These are phyloP conservation scores for Gari tellinella DNA, from an alignment of 2,888 invertebrate species.

Conservation along the genomic window DNA sequence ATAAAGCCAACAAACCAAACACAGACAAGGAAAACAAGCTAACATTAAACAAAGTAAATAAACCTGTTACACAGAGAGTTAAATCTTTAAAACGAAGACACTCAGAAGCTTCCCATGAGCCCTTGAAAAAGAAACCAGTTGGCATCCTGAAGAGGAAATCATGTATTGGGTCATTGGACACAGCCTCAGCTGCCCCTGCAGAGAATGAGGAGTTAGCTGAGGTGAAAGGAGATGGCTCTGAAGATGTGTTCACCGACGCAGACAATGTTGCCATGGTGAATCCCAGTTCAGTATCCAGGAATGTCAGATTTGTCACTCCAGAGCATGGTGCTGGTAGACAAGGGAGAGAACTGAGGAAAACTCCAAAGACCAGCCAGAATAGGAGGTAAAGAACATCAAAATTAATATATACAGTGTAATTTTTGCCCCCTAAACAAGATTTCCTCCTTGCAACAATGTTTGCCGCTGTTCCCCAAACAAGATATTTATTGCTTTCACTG, in stretches of 20 bases:
- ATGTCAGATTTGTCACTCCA: constrained; percentile 64
- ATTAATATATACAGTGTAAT: too few relatives aligned
- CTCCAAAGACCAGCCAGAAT: background rate
- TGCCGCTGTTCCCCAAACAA: too few relatives aligned
- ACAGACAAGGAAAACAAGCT: too few relatives aligned
- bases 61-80: too few relatives aligned
- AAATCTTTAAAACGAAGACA: constrained; percentile 31
- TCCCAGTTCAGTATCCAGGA: constrained; percentile 39
- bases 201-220: constrained; percentile 1
- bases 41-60: too few relatives aligned
- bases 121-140: constrained; percentile 27
- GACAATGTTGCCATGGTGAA: constrained; percentile 19
- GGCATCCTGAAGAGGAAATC: constrained; percentile 58
- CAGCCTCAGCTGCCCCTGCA: background rate
- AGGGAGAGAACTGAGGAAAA: constrained; percentile 40
- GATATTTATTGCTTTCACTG: too few relatives aligned
- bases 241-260: constrained; percentile 13
- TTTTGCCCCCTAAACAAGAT: too few relatives aligned
- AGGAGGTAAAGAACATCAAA: too few relatives aligned
- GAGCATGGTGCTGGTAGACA: background rate
- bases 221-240: background rate
- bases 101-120: constrained; percentile 20
- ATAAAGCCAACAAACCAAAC: too few relatives aligned
- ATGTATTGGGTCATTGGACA: constrained; percentile 33
- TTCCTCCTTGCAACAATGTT: too few relatives aligned